Base-by-base conservation (phyloP, 2,888 invertebrate genomes). In the Mayetiola destructor region DNA sequence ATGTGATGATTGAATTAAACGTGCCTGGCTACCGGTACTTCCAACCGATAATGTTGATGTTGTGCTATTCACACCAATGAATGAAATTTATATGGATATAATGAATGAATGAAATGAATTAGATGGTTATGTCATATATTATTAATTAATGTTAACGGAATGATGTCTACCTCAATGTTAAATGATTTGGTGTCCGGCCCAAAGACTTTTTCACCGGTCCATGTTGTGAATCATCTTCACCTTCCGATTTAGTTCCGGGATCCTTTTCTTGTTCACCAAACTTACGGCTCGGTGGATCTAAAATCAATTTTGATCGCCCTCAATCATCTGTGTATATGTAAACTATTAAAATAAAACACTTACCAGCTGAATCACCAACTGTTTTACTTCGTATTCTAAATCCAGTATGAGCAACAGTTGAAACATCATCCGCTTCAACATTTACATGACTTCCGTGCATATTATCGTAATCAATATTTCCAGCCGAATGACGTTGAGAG, bases 11-110 rank as follows among this genome's bases (percentile, higher is more conserved):
- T 92, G 92, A 70, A 93, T 90, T 68, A 93, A 81, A 67, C 90
- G 82, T 59, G 93, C 91, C 75, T 91, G 90, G 71, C 89, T 90
- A 67, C 92, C 88, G 56, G 91, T 91, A 74, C 91, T 92, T 68
- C 92, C 91, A 60, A 91, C 91, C 65, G 91, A 92, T 69, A 93
- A 79, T 61, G 93, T 93, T 66, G 92, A 92, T 64, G 92, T 91
- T 67, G 92, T 92, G 77, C 91, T 91, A 76, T 37, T 37, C n/a
- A 48, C 20, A 27, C 3, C 14, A 27, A n/a, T 48, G 27, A 21
- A 16, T 21, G 23, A 3, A 23, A 42, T 23, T 4, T 36, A 16
- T 5, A 16, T 9, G 14, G 36, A 5, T 3, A 36, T 9, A 3
- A n/a, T 36, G n/a, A 36, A 9, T 9, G n/a, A n/a, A 36, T 36